Conservation (phyloP, 2,797 vertebrate species). For the Etheostoma nigrum region DNA sequence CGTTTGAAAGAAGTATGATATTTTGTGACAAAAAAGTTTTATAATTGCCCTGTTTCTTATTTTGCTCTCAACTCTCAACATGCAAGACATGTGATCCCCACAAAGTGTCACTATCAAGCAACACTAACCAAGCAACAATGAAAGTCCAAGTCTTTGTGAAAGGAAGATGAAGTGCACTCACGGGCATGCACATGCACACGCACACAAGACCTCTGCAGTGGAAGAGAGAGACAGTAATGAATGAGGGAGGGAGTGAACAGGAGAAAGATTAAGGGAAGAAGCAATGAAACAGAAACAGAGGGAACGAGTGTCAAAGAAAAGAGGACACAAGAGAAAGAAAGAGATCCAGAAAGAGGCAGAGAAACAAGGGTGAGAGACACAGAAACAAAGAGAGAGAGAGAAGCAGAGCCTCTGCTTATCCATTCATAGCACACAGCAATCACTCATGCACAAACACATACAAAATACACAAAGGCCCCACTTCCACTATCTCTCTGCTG, state of each 20-base stretch:
- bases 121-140: constrained; percentile 18
- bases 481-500: constrained; percentile 66
- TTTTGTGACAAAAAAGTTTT: neutral
- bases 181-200: neutral
- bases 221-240: constrained; percentile 21
- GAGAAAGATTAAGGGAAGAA: constrained; percentile 28
- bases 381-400: constrained; percentile 53
- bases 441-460: constrained; percentile 80
- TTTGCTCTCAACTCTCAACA: constrained; percentile 2
- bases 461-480: constrained; percentile 77
- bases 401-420: constrained; percentile 64
- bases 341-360: constrained; percentile 32
- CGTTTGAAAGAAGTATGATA: neutral
- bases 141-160: constrained; percentile 15
- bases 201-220: constrained; percentile 27
- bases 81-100: constrained; percentile 3
- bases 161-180: neutral
- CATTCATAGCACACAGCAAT: constrained; percentile 79
- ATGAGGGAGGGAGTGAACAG: constrained; percentile 19
- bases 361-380: constrained; percentile 47
- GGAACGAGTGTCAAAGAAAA: constrained; percentile 26
- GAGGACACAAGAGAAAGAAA: constrained; percentile 28
- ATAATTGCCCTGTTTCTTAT: no score
- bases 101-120: constrained; percentile 10
- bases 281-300: constrained; percentile 30